phyloP scores from a whole-genome alignment of 2,888 invertebrate genomes.

The Diachrysia chrysitis region DNA sequence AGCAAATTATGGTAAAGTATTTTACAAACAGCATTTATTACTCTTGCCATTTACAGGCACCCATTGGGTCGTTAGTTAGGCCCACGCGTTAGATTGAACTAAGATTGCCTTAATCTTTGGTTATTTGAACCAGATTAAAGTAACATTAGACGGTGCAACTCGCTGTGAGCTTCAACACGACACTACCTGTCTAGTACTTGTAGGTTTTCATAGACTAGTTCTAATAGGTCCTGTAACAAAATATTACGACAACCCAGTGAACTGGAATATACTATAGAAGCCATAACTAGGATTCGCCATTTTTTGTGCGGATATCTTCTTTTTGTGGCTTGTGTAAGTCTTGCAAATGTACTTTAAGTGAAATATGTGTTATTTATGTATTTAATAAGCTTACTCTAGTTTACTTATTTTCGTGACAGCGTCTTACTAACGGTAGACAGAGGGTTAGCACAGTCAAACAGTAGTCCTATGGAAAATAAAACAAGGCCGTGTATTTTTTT shows the following conservation, averaged over 20 bases:
- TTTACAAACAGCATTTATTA: too few species aligned
- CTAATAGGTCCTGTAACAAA: conserved; percentile 37
- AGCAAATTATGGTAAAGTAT: background rate
- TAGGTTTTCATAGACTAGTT: conserved; percentile 55
- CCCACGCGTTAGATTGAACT: too few species aligned
- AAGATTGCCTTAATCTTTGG: too few species aligned
- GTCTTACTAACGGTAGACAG: background rate
- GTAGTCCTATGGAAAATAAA: background rate
- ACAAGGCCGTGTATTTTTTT: too few species aligned
- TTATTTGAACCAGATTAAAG: background rate
- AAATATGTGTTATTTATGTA: background rate
- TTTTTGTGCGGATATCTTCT: background rate
- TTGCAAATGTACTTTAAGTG: background rate
- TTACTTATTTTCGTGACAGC: background rate
- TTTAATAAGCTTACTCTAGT: background rate
- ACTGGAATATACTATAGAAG: conserved; percentile 57
- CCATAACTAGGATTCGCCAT: conserved; percentile 20
- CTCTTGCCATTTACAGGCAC: too few species aligned
- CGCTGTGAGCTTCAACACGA: background rate
- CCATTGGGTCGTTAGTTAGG: too few species aligned
- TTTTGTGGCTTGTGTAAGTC: background rate
- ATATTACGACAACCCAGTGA: conserved; percentile 22
- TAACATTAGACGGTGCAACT: background rate
- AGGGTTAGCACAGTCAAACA: too few species aligned
- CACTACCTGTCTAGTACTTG: conserved; percentile 24